Evolutionary conservation across 2,888 invertebrate species (phyloP).

Genomic region (Anodontia alba): DNA sequence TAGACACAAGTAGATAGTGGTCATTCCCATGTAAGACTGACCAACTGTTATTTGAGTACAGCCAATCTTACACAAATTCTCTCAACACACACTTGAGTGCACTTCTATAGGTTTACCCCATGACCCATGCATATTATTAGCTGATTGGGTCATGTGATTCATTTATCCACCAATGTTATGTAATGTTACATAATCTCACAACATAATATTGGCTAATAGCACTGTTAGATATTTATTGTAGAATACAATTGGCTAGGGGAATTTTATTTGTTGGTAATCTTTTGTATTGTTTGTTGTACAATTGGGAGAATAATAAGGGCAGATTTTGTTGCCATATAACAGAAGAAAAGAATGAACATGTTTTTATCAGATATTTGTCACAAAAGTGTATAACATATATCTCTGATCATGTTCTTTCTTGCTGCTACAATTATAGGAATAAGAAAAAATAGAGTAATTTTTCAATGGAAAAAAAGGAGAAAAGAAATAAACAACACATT

Average conservation of each 20-base stretch:
- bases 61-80: slow-evolving; percentile 72
- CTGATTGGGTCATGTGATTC: slow-evolving; percentile 63
- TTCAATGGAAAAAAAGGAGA: too few species aligned
- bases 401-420: not conserved
- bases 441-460: too few species aligned
- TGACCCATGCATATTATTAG: slow-evolving; percentile 63
- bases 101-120: slow-evolving; percentile 60
- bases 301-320: not conserved
- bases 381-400: not conserved
- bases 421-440: not conserved
- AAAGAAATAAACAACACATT: too few species aligned
- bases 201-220: slow-evolving; percentile 62
- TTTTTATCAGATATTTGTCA: slow-evolving; percentile 8
- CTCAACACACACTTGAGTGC: slow-evolving; percentile 61
- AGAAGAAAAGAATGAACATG: not conserved
- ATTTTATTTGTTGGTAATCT: slow-evolving; percentile 11
- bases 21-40: slow-evolving; percentile 61
- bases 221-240: slow-evolving; percentile 6
- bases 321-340: not conserved
- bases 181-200: slow-evolving; percentile 60
- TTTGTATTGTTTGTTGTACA: not conserved
- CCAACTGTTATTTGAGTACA: slow-evolving; percentile 66
- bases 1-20: slow-evolving; percentile 52
- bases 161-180: slow-evolving; percentile 53
- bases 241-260: slow-evolving; percentile 1